Evolutionary conservation across 37 sponge, comb jelly and placozoan genomes (phyloP), one percentile per base, ranked within the genome.

Genomic region (Chondrilla cf. caribensis): DNA sequence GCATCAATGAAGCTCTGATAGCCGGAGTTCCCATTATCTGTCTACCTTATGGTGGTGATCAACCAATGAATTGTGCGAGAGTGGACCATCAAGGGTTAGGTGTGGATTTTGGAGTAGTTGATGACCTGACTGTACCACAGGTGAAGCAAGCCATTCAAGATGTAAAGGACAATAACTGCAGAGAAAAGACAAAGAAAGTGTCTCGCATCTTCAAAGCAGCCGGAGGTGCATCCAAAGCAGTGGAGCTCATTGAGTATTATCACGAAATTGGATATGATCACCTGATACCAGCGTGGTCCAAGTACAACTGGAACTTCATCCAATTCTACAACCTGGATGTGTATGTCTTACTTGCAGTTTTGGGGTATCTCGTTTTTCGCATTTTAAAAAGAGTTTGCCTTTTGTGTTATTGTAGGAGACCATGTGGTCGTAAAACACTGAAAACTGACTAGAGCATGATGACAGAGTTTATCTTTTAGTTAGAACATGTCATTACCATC

Each of bases 301-400:
- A 84, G 84, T 84, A 86, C 59, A n/a, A 81, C 17, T 90, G 91
- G 91, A 90, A 59, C 58, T 83, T 83, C 78, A 41, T 90, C 21
- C 84, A 86, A 71, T 87, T 81, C 58, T 84, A 90, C 87, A 90
- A 90, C 76, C 75, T 77, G n/a, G 91, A 90, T 81, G 91, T 90
- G 67, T 64, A 83, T 40, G 36, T 35, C 5, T 51, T 82, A 6
- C 40, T 75, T 75, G 44, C 43, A 25, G 77, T 8, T 24, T 3
- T 47, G 40, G 14, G 36, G 43, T 33, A 17, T 31, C 25, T n/a
- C n/a, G n/a, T n/a, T 70, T 21, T 2, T 70, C 2, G 60, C 8
- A 3, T 5, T 59, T 59, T 3, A 59, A 59, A 26, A 59, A 59
- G 60, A 26, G 26, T 26, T 59, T n/a, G 26, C 25, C 7, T 26